Conservation (phyloP, 2,888 invertebrate genomes). For the Pseudococcus viburni region DNA sequence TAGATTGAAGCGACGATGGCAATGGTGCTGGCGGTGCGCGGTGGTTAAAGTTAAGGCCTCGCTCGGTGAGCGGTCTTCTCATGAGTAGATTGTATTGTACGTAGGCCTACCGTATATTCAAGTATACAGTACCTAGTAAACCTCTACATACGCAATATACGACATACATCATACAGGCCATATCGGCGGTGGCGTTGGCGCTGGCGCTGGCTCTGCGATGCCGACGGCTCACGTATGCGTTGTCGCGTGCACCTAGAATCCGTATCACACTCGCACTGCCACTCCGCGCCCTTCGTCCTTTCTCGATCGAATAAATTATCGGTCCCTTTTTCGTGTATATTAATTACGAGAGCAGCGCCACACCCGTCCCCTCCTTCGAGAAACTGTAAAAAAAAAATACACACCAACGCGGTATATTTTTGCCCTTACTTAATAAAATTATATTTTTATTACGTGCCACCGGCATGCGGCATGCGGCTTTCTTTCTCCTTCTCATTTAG, state of each 20-base stretch:
- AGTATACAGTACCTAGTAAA: neutral
- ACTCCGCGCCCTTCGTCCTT: neutral
- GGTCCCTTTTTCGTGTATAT: conserved; percentile 59
- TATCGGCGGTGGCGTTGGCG: neutral
- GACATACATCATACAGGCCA: neutral
- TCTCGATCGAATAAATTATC: conserved; percentile 61
- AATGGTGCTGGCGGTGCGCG: too few species aligned
- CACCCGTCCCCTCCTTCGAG: neutral
- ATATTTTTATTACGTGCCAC: conserved; percentile 56
- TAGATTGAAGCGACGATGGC: neutral
- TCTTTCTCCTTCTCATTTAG: conserved; percentile 40
- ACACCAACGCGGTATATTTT: conserved; percentile 6
- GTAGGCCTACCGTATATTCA: too few species aligned
- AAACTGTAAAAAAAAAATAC: neutral
- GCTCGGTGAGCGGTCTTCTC: conserved; percentile 12
- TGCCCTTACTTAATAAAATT: conserved; percentile 60
- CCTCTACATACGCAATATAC: neutral
- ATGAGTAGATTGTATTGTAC: neutral
- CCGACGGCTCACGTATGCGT: neutral
- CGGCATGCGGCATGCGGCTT: neutral
- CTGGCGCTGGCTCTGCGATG: neutral
- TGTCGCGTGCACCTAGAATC: conserved; percentile 49
- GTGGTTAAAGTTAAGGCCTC: neutral
- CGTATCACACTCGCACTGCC: neutral
- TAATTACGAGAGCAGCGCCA: conserved; percentile 37